Evolutionary conservation across 2,113 vertebrate species (phyloP).

Genomic region (Microcebus tavaratra): DNA sequence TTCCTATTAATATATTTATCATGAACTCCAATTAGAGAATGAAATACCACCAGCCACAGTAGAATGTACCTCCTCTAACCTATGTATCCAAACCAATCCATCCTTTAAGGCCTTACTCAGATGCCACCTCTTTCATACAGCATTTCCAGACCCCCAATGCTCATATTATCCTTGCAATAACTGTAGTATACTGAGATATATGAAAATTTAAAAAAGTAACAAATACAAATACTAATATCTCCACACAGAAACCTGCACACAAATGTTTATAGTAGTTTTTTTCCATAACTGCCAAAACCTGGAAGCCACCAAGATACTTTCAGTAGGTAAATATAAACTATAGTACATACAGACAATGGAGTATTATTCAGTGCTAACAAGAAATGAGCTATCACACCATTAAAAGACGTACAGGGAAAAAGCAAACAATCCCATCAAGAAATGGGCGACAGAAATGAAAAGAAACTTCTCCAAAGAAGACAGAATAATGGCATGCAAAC

Average conservation of each 20-base stretch:
- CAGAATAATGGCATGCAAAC: too few relatives aligned
- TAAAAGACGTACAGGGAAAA: neutral
- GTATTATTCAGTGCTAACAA: neutral
- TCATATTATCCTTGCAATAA: neutral
- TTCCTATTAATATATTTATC: too few relatives aligned
- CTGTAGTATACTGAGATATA: neutral
- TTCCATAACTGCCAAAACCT: neutral
- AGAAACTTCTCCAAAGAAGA: too few relatives aligned
- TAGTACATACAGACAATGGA: neutral
- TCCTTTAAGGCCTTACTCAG: neutral
- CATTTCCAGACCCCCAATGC: neutral
- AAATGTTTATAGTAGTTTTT: neutral
- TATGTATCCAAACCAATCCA: neutral
- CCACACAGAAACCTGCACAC: neutral
- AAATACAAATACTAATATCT: neutral
- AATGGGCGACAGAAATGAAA: too few relatives aligned
- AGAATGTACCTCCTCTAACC: neutral
- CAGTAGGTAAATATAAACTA: neutral
- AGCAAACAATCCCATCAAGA: too few relatives aligned
- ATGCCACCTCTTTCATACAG: neutral
- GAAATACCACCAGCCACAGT: neutral
- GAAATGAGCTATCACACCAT: neutral
- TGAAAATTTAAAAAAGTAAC: neutral
- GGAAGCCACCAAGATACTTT: neutral
- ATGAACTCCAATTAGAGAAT: neutral